Percentiles rank a stretch among this genome's conserved stretches.
These are phyloP conservation scores for Eugnorisma glareosa DNA, from an alignment of 2,888 invertebrate species.

Conservation along the genomic window DNA sequence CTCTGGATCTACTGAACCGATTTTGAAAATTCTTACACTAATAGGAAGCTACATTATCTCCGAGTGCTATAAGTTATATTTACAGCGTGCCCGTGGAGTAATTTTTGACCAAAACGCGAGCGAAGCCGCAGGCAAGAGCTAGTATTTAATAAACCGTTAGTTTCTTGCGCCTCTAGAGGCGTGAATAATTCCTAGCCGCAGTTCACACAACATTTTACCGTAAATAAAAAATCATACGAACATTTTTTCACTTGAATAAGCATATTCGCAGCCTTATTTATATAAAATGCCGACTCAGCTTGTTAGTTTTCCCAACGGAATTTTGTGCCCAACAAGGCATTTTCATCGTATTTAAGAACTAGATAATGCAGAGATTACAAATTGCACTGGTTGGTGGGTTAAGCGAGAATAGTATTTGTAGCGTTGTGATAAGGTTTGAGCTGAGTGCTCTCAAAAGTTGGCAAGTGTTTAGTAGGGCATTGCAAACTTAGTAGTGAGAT, in stretches of 20 bases:
- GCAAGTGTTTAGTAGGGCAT: conserved; percentile 75
- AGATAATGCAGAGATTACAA: conserved; percentile 63
- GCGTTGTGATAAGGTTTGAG: conserved; percentile 65
- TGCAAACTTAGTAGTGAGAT: conserved; percentile 69
- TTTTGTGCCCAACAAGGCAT: conserved; percentile 70
- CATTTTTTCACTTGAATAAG: conserved; percentile 14
- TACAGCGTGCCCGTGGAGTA: too few species aligned
- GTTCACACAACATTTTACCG: background rate
- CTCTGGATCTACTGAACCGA: too few species aligned
- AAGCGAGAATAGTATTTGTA: conserved; percentile 56
- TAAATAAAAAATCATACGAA: conserved; percentile 21
- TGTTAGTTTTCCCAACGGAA: conserved; percentile 62
- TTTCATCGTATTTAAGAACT: conserved; percentile 72
- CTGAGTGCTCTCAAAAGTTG: conserved; percentile 69
- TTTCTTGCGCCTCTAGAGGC: background rate
- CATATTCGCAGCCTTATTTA: conserved; percentile 47
- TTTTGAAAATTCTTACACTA: too few species aligned
- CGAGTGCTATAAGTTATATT: too few species aligned
- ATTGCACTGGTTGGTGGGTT: conserved; percentile 34
- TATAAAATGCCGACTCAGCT: conserved; percentile 53
- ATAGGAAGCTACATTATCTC: too few species aligned
- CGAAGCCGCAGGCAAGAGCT: too few species aligned
- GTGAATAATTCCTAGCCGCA: background rate
- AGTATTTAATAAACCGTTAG: background rate
- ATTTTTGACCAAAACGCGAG: too few species aligned